Evolutionary conservation across 2,888 invertebrate species (phyloP).

Genomic region (Monopis laevigella): DNA sequence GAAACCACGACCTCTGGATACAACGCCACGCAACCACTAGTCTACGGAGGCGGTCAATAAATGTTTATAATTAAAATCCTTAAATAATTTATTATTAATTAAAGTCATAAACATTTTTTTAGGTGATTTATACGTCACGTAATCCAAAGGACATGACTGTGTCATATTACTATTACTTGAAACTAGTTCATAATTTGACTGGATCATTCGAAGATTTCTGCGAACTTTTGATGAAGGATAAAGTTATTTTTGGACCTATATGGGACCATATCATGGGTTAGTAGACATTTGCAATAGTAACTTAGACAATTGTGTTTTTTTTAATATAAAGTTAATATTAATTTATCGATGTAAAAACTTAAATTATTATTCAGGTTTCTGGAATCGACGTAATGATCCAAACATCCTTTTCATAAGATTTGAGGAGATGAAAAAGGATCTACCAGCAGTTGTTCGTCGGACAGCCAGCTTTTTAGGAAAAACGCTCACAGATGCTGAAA

Average conservation of each 20-base stretch:
- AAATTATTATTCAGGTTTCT: conserved; percentile 59
- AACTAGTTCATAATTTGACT: conserved; percentile 71
- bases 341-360: no score
- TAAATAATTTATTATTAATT: neutral
- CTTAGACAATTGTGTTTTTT: no score
- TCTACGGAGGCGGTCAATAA: no score
- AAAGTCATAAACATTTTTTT: no score
- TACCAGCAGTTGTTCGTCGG: conserved; percentile 70
- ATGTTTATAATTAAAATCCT: no score
- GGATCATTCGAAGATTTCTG: conserved; percentile 79
- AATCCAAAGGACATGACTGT: conserved; percentile 93
- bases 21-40: no score
- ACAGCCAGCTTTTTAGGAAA: conserved; percentile 80
- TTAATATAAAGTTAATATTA: no score
- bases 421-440: conserved; percentile 83
- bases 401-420: conserved; percentile 83
- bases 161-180: conserved; percentile 87
- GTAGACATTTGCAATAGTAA: no score
- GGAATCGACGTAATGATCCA: conserved; percentile 74
- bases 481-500: conserved; percentile 70
- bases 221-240: conserved; percentile 75
- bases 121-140: conserved; percentile 88
- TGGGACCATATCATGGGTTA: conserved; percentile 72
- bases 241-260: conserved; percentile 71
- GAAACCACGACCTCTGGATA: no score